Conservation (phyloP, 2,888 invertebrate species). For the Tachina fera region DNA sequence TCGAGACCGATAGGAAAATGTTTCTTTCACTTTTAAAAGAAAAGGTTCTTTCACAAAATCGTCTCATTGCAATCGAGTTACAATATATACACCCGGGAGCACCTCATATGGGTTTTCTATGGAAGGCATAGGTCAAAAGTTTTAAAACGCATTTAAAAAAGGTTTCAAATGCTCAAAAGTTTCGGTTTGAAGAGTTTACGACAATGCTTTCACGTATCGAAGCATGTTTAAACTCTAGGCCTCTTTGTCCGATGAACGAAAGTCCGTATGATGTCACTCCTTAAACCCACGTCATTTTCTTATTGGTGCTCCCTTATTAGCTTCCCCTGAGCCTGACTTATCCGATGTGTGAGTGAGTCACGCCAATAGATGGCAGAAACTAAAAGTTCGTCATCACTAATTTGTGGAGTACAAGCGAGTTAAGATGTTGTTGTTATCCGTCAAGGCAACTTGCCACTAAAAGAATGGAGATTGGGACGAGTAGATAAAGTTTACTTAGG, state of each 20-base stretch:
- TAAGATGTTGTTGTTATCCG: too few relatives aligned
- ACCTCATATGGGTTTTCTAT: slow-evolving; percentile 29
- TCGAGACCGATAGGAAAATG: slow-evolving; percentile 11
- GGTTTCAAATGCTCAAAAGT: background rate
- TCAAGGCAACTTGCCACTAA: too few relatives aligned
- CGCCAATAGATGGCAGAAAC: too few relatives aligned
- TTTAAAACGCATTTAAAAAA: slow-evolving; percentile 19
- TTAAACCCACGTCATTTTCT: slow-evolving; percentile 39
- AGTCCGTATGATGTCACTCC: background rate
- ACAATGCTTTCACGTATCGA: slow-evolving; percentile 31
- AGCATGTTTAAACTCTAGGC: slow-evolving; percentile 48
- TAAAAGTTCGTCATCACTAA: too few relatives aligned
- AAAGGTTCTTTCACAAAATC: background rate
- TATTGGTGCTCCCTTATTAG: slow-evolving; percentile 30
- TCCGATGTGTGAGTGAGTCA: too few relatives aligned
- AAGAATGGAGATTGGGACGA: too few relatives aligned
- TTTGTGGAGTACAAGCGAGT: too few relatives aligned
- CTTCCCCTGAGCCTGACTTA: slow-evolving; percentile 32
- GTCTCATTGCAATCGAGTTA: background rate
- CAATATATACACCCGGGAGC: slow-evolving; percentile 40
- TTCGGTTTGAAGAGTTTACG: slow-evolving; percentile 57
- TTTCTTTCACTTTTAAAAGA: background rate
- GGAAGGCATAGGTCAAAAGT: slow-evolving; percentile 23
- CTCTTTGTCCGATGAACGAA: too few relatives aligned
- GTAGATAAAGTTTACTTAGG: too few relatives aligned